Percentiles rank a stretch among this genome's conserved stretches.
These are phyloP conservation scores for Trididemnum clinides DNA, from an alignment of 23 tunicate species.

Conservation along the genomic window DNA sequence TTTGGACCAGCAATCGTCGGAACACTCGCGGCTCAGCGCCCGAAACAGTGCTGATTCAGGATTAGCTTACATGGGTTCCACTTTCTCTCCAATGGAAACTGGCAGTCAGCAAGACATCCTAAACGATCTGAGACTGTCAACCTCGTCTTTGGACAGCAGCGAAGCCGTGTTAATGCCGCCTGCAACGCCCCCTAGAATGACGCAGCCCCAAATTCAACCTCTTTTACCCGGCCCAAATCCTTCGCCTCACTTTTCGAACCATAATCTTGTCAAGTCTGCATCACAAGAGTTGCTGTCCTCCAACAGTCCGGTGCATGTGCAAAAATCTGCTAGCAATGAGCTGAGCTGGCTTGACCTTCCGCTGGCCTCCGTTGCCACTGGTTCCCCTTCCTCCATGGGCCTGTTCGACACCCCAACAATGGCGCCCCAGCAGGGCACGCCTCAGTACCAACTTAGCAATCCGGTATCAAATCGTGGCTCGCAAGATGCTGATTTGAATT, in stretches of 20 bases:
- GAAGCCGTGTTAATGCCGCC: constrained; percentile 58
- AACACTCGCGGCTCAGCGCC: constrained; percentile 38
- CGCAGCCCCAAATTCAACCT: not conserved
- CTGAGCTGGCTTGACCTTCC: constrained; percentile 81
- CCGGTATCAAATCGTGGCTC: constrained; percentile 36
- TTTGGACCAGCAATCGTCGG: not conserved
- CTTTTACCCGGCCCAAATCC: constrained; percentile 3
- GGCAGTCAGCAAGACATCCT: constrained; percentile 48
- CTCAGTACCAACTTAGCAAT: not conserved
- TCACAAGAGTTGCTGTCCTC: constrained; percentile 78
- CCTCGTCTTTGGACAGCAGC: constrained; percentile 79
- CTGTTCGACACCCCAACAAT: constrained; percentile 36
- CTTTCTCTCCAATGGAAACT: constrained; percentile 86
- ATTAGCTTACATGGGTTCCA: constrained; percentile 54
- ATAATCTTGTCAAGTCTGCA: constrained; percentile 67
- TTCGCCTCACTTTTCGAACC: constrained; percentile 43
- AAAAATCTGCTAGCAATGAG: constrained; percentile 45
- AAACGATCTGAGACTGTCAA: constrained; percentile 65
- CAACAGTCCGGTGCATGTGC: not conserved
- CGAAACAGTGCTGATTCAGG: constrained; percentile 65
- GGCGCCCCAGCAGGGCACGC: not conserved
- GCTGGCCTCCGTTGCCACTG: constrained; percentile 59
- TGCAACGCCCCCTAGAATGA: constrained; percentile 45
- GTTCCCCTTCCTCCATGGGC: constrained; percentile 66
- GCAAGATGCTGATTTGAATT: constrained; percentile 41